Percentiles rank a stretch among this genome's conserved stretches.
Conservation (phyloP, 2,888 invertebrate genomes). For the Volucella bombylans region DNA sequence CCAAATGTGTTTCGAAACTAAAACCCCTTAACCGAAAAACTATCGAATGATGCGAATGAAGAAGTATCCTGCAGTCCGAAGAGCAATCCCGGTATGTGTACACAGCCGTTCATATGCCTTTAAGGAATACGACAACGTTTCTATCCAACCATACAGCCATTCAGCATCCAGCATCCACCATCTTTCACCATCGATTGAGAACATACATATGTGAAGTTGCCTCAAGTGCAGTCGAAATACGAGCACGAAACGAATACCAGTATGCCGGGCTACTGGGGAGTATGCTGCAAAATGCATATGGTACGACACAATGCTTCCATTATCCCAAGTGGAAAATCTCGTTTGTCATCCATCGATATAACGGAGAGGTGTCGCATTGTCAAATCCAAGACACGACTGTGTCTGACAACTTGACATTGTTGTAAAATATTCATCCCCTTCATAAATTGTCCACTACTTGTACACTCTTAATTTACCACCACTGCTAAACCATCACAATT, state of each 20-base stretch:
- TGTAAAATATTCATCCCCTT: conserved; percentile 72
- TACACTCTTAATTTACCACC: conserved; percentile 22
- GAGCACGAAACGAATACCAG: conserved; percentile 20
- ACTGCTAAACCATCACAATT: no score
- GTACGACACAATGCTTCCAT: conserved; percentile 66
- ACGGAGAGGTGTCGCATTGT: conserved; percentile 62
- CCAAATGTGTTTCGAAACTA: conserved; percentile 37
- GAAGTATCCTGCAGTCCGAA: conserved; percentile 53
- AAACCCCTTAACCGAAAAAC: conserved; percentile 60
- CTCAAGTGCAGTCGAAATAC: conserved; percentile 18
- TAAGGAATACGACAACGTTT: conserved; percentile 42
- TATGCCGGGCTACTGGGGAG: background rate
- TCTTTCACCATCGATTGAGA: conserved; percentile 17
- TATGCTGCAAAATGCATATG: conserved; percentile 47
- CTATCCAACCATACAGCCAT: background rate
- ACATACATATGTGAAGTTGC: conserved; percentile 19
- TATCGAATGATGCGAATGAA: conserved; percentile 58
- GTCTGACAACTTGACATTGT: conserved; percentile 69
- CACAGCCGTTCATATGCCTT: conserved; percentile 29
- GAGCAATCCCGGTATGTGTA: conserved; percentile 19
- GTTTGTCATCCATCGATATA: conserved; percentile 72
- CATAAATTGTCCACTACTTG: conserved; percentile 53
- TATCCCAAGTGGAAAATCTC: conserved; percentile 73
- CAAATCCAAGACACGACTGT: conserved; percentile 68
- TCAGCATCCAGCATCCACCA: background rate